Conservation (phyloP, 53 echinoderm and acorn worm species). For the Holothuria scabra region DNA sequence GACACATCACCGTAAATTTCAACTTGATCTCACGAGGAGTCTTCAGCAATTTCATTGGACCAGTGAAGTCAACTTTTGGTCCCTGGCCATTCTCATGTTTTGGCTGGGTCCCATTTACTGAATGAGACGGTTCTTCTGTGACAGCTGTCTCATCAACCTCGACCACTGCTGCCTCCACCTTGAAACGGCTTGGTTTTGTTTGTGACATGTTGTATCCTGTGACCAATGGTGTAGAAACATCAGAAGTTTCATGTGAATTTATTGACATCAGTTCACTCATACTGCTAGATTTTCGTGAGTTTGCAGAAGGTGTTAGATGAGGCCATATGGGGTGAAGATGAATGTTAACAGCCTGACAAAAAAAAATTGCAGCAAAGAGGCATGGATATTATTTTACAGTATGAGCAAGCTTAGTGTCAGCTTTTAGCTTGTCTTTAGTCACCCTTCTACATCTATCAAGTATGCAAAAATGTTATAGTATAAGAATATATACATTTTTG, state of each 20-base stretch:
- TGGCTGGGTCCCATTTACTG: slow-evolving; percentile 8
- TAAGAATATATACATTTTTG: too few species aligned
- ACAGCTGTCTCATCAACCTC: not conserved
- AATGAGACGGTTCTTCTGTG: not conserved
- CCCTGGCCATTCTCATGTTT: not conserved
- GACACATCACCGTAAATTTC: slow-evolving; percentile 72
- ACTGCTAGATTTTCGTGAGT: slow-evolving; percentile 2
- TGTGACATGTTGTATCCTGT: slow-evolving; percentile 24
- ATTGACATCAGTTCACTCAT: slow-evolving; percentile 25
- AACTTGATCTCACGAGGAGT: slow-evolving; percentile 86
- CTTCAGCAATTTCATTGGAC: slow-evolving; percentile 77
- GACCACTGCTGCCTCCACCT: slow-evolving; percentile 30
- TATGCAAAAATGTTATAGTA: too few species aligned
- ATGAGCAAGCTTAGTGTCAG: too few species aligned
- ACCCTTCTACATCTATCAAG: too few species aligned
- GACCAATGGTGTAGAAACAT: slow-evolving; percentile 58
- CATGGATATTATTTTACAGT: too few species aligned
- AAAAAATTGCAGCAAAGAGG: too few species aligned
- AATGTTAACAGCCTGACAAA: slow-evolving; percentile 26
- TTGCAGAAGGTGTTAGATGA: slow-evolving; percentile 8
- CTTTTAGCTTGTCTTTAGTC: too few species aligned
- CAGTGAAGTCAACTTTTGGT: slow-evolving; percentile 74
- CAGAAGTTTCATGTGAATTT: not conserved
- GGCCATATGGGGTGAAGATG: slow-evolving; percentile 20
- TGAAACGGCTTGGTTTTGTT: slow-evolving; percentile 31